These are phyloP conservation scores for Halictus ligatus DNA, from an alignment of 2,888 invertebrate genomes.

Conservation along the genomic window DNA sequence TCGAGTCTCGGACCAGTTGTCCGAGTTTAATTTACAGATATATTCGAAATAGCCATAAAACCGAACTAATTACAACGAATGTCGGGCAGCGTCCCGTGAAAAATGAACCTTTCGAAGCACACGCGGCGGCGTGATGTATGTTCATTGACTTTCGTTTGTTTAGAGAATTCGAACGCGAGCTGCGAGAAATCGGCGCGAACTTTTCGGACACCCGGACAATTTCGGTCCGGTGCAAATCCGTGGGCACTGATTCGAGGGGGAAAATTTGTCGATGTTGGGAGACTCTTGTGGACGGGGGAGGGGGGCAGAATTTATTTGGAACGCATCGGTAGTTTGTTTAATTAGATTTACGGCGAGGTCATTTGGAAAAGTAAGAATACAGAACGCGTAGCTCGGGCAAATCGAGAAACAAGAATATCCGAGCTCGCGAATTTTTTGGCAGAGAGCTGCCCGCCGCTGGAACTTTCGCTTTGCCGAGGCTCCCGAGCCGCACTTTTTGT, in stretches of 20 bases:
- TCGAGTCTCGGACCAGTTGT: neutral
- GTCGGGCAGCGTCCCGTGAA: neutral
- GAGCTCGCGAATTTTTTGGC: constrained; percentile 20
- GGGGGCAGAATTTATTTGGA: constrained; percentile 18
- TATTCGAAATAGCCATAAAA: neutral
- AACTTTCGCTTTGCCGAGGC: constrained; percentile 24
- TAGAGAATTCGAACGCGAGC: neutral
- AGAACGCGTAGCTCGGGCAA: constrained; percentile 7
- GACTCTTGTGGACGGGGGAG: neutral
- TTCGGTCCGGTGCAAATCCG: neutral
- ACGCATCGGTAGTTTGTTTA: constrained; percentile 40
- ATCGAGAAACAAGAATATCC: constrained; percentile 8
- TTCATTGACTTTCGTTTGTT: constrained; percentile 16
- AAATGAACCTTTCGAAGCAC: neutral
- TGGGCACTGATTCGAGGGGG: neutral
- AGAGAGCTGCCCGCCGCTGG: neutral
- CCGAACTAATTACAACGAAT: neutral
- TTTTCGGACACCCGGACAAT: neutral
- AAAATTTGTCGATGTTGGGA: constrained; percentile 30
- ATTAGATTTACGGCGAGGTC: constrained; percentile 35
- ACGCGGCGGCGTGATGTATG: neutral
- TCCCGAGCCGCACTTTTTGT: neutral
- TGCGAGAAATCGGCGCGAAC: neutral
- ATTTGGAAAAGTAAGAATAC: constrained; percentile 33
- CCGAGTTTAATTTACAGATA: neutral